Evolutionary conservation across 2,113 vertebrate species (phyloP).

Genomic region (Pygathrix nemaeus): DNA sequence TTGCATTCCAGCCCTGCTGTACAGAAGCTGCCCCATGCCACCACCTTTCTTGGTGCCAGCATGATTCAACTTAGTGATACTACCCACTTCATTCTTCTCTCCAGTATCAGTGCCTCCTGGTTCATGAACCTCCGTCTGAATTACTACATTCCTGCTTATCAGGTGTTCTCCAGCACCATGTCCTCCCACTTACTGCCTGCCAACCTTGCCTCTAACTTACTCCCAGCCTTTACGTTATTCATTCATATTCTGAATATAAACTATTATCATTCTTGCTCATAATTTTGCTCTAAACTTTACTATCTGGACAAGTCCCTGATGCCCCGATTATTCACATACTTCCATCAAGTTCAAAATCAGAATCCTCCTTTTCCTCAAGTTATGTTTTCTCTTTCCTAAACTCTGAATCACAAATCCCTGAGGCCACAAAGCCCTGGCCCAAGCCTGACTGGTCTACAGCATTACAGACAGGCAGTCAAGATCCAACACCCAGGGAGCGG

Average conservation of each 20-base stretch:
- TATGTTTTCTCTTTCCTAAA: neutral
- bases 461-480: neutral
- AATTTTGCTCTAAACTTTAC: neutral
- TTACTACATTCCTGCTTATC: neutral
- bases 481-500: neutral
- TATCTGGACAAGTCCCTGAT: neutral
- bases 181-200: neutral
- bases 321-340: neutral
- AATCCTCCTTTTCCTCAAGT: neutral
- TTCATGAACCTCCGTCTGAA: neutral
- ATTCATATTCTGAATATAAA: neutral
- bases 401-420: neutral
- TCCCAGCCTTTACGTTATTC: neutral
- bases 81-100: neutral
- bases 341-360: neutral
- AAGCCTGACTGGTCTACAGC: neutral
- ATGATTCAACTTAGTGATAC: neutral
- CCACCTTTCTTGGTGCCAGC: too few relatives aligned
- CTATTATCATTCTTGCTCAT: neutral
- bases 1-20: rapidly evolving
- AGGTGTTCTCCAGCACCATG: neutral
- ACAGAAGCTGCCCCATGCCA: neutral
- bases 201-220: neutral
- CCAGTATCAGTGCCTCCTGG: neutral
- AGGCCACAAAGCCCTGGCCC: neutral